Evolutionary conservation across 2,797 vertebrate species (phyloP), one percentile per base, ranked within the genome.

Genomic region (Pyrocephalus nanus): DNA sequence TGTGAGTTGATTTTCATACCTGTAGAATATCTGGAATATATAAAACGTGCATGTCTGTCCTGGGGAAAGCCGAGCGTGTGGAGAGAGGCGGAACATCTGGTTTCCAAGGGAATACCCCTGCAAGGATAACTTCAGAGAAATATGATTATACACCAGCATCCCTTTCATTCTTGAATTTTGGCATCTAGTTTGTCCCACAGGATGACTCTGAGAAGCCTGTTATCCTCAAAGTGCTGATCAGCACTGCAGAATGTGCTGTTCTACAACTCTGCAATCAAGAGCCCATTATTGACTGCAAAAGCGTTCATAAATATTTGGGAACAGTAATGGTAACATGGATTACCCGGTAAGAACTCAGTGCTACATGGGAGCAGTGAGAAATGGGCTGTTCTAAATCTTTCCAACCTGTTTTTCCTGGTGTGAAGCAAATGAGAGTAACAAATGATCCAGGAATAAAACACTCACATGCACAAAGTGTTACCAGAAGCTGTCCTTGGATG

Each of bases 201-300:
- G 70, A 7, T 30, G 77, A 7, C 57, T 70, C 20, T 7, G 58
- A 30, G 34, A 2, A 76, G 55, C 2, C 4, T 7, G 55, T 5
- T 42, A 0, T 12, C 18, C 38, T 45, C 60, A 6, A 71, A 48
- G 67, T 47, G 71, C 54, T 66, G 45, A 3, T n/a, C 17, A 32
- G 21, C 62, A 3, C 55, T 3, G 19, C 36, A 21, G 34, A 18
- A 32, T 0, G 0, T 7, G 17, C n/a, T 27, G 3, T 32, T 12
- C 43, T 55, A 36, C 47, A 69, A 6, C 43, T 67, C 36, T 40
- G 94, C 62, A 43, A 3, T 43, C 65, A 13, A 2, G 47, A 61
- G 67, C 71, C 42, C 8, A 2, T 36, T 27, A 3, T 4, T 34
- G 64, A 2, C 43, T 58, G 69, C 76, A 19, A 12, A 71, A 61